Evolutionary conservation across 2,797 vertebrate species (phyloP), one percentile per base, ranked within the genome.

Genomic region (Cyclura pinguis): DNA sequence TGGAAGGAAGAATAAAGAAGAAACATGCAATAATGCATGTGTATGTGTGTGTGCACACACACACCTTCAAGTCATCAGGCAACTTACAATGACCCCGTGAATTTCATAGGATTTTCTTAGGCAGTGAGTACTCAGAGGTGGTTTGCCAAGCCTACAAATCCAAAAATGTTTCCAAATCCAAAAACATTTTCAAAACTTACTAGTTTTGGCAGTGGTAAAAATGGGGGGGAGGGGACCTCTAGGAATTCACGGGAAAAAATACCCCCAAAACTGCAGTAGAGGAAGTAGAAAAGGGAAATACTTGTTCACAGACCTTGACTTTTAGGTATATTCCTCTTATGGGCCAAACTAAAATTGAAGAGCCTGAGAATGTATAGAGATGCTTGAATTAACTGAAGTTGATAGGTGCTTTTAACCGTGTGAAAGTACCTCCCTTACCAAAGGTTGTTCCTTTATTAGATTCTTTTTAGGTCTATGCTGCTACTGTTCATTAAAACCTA

Each of bases 401-500:
- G 73, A 12, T 35, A 88, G 29, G 24, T 90, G 83, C 80, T 29
- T 74, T 29, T 76, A 82, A 81, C 38, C 47, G 6, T 87, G 24
- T 80, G 72, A 47, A 86, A 0, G 92, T 35, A n/a, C 59, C 67
- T 92, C 8, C 73, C n/a, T 89, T 67, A 86, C 1, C 38, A 50
- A 18, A 50, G 32, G 42, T 27, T 57, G 50, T n/a, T 74, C 83
- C 85, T 83, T 9, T 74, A 24, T 92, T 85, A 93, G 47, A 42
- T 92, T 92, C 35, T 52, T 91, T 20, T 27, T 89, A 87, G 14
- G 84, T 84, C 59, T 80, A 0, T 55, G 78, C 88, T 52, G 20
- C 89, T 81, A 20, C 8, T 91, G 93, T 78, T 74, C 57, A 91
- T 92, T 93, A 94, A 93, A 90, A 62, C 74, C 76, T 13, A 64